Percentiles rank a stretch among this genome's conserved stretches.
phyloP scores from a whole-genome alignment of 2,113 vertebrate genomes.

The Apteryx owenii region DNA sequence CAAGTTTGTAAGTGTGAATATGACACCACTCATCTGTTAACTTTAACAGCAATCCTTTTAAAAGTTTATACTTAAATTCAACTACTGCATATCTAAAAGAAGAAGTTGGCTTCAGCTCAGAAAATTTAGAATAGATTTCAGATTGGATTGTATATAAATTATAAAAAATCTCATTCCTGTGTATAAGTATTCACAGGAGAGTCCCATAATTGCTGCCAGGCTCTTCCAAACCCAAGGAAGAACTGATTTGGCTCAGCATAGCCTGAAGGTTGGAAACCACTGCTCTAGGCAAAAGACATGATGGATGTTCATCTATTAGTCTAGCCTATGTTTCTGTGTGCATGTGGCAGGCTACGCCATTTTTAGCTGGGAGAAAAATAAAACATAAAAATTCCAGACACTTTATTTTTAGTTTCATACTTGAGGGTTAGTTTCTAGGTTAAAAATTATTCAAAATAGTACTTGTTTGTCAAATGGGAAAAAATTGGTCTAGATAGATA shows the following conservation, averaged over 20 bases:
- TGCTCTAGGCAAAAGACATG: slow-evolving; percentile 67
- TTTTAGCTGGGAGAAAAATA: slow-evolving; percentile 25
- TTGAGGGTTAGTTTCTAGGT: not conserved
- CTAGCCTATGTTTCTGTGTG: not conserved
- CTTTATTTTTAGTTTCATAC: slow-evolving; percentile 51
- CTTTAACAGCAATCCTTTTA: not conserved
- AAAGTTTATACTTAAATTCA: not conserved
- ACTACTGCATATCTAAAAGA: not conserved
- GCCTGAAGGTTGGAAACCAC: slow-evolving; percentile 62
- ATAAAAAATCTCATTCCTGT: not conserved
- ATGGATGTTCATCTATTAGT: slow-evolving; percentile 43
- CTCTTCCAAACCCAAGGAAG: slow-evolving; percentile 30
- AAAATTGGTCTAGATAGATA: not conserved
- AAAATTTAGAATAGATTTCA: slow-evolving; percentile 15
- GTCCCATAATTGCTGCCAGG: slow-evolving; percentile 38
- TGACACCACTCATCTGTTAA: not conserved
- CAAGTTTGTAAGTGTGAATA: not conserved
- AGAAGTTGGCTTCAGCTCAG: not conserved
- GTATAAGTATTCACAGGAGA: slow-evolving; percentile 33
- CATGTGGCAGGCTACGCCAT: not conserved
- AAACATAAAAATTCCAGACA: slow-evolving; percentile 13
- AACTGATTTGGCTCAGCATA: slow-evolving; percentile 35
- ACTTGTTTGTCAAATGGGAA: not conserved
- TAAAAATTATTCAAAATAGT: slow-evolving; percentile 14
- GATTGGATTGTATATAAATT: not conserved